Conservation (phyloP, 2,888 invertebrate genomes). For the Ichneumoninae sp. region DNA sequence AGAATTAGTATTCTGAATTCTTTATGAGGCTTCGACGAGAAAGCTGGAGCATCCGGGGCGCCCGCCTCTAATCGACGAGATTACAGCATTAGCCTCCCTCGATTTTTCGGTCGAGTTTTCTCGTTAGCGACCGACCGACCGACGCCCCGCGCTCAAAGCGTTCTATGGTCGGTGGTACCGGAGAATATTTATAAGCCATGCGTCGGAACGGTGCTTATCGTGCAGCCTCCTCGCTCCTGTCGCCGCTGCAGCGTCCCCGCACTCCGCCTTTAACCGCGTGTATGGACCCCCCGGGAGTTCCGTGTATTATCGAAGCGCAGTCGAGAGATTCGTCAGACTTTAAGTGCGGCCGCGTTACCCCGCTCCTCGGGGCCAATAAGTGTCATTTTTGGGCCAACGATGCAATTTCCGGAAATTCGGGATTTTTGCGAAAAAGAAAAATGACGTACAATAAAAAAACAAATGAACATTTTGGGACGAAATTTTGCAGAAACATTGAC, state of each 20-base stretch:
- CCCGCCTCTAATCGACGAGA: slow-evolving; percentile 69
- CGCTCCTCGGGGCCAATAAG: neutral
- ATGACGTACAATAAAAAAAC: too few species aligned
- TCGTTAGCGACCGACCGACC: slow-evolving; percentile 65
- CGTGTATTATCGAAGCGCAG: slow-evolving; percentile 12
- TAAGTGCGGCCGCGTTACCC: neutral
- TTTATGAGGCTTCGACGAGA: slow-evolving; percentile 68
- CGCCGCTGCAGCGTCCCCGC: slow-evolving; percentile 43
- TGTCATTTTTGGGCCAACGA: neutral
- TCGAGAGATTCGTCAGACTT: neutral
- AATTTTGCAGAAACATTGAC: too few species aligned
- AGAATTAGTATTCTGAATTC: slow-evolving; percentile 71
- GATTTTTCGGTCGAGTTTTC: slow-evolving; percentile 69
- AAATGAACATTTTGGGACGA: too few species aligned
- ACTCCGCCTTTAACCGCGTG: slow-evolving; percentile 21
- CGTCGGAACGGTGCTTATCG: slow-evolving; percentile 59
- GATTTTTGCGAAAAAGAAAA: neutral
- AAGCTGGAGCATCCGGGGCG: slow-evolving; percentile 17
- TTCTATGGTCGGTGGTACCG: neutral
- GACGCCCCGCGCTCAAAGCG: slow-evolving; percentile 31
- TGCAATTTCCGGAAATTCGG: neutral
- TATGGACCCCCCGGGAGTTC: slow-evolving; percentile 6
- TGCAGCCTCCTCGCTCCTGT: slow-evolving; percentile 37
- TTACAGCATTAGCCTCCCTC: slow-evolving; percentile 68
- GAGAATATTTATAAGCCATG: slow-evolving; percentile 64